Evolutionary conservation across 2,888 invertebrate genomes (phyloP).

Genomic region (Entomobrya proxima): DNA sequence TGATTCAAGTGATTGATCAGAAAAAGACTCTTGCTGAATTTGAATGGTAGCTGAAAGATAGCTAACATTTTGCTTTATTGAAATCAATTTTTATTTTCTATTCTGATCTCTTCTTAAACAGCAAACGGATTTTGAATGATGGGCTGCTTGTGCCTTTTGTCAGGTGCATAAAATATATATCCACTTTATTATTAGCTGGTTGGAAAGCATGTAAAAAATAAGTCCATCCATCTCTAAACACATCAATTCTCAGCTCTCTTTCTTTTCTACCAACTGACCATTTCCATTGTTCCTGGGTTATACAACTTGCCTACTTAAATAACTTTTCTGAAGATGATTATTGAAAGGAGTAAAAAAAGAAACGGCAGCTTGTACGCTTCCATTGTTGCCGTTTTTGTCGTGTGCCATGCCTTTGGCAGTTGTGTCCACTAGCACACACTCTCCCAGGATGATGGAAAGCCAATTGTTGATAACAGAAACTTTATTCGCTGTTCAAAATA

Average conservation of each 20-base stretch:
- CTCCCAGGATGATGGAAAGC: slow-evolving; percentile 2
- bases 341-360: neutral
- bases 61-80: neutral
- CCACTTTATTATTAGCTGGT: slow-evolving; percentile 9
- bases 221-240: slow-evolving; percentile 35
- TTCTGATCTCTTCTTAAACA: neutral
- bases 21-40: neutral
- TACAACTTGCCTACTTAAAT: no score
- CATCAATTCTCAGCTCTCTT: slow-evolving; percentile 8
- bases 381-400: slow-evolving; percentile 50
- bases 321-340: neutral
- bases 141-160: slow-evolving; percentile 49
- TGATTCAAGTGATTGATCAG: slow-evolving; percentile 63
- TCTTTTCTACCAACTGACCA: no score
- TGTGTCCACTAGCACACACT: neutral
- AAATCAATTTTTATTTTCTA: slow-evolving; percentile 8
- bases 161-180: slow-evolving; percentile 29
- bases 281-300: no score
- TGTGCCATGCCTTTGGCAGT: slow-evolving; percentile 62
- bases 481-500: neutral
- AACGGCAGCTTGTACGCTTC: neutral
- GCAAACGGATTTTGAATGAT: slow-evolving; percentile 41
- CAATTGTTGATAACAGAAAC: slow-evolving; percentile 7
- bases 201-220: neutral
- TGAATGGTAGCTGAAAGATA: neutral